phyloP scores from a whole-genome alignment of 1,140 invertebrate species.

The Coelopa frigida region DNA sequence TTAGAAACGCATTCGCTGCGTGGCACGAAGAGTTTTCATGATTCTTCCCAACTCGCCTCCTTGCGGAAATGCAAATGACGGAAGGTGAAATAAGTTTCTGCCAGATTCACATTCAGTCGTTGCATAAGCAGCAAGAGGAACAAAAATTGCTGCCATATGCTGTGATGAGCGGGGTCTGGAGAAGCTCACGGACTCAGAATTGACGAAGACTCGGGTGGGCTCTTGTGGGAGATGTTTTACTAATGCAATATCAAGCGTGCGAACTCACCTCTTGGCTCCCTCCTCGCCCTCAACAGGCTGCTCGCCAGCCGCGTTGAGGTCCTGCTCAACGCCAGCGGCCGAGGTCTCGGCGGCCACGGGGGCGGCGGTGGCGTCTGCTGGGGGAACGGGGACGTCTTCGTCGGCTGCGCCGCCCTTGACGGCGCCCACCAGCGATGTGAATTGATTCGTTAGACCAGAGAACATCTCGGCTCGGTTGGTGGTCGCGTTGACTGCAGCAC shows the following conservation, averaged over 20 bases:
- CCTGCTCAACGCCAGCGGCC: constrained; percentile 29
- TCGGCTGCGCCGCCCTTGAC: constrained; percentile 61
- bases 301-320: constrained; percentile 27
- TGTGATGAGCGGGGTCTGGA: background rate
- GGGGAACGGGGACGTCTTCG: constrained; percentile 60
- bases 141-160: background rate
- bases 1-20: no score
- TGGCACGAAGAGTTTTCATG: no score
- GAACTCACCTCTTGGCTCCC: constrained; percentile 38
- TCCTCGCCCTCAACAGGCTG: constrained; percentile 35
- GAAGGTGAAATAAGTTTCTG: no score
- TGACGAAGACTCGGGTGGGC: no score
- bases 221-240: no score
- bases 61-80: no score
- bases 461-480: constrained; percentile 55
- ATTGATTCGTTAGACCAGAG: constrained; percentile 77
- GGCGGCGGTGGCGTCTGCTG: constrained; percentile 34
- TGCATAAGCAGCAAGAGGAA: no score
- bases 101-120: no score
- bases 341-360: constrained; percentile 25
- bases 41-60: no score
- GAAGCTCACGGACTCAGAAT: background rate
- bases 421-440: constrained; percentile 74
- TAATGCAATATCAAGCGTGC: background rate
- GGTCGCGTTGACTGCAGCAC: background rate